Percentiles rank a stretch among this genome's conserved stretches.
Conservation (phyloP, 2,797 vertebrate species). For the Kryptopterus vitreolus region DNA sequence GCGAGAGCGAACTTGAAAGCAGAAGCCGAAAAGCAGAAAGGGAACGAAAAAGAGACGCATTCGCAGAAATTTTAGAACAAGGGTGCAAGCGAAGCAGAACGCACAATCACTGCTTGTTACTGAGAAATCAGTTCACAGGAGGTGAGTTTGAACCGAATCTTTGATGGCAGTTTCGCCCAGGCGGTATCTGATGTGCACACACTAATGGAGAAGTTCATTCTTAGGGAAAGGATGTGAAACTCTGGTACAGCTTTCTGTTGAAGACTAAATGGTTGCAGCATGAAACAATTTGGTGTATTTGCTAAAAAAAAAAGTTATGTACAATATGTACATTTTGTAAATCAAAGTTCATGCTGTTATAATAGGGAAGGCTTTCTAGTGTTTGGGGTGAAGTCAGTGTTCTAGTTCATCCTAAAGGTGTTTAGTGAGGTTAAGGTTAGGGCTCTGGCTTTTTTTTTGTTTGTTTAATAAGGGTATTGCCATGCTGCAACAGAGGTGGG, state of each 20-base stretch:
- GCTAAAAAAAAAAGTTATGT: not conserved
- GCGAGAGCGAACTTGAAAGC: slow-evolving; percentile 33
- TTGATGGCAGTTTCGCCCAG: slow-evolving; percentile 10
- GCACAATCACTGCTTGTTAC: slow-evolving; percentile 38
- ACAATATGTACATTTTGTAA: too few relatives aligned
- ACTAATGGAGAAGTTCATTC: not conserved
- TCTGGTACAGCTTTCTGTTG: not conserved
- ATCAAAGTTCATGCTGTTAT: too few relatives aligned
- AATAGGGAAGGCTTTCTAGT: not conserved
- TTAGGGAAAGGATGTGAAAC: not conserved
- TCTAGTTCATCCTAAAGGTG: not conserved
- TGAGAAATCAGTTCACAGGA: slow-evolving; percentile 27
- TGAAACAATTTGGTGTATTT: not conserved
- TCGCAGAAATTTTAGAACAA: slow-evolving; percentile 45
- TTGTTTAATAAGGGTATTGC: too few relatives aligned
- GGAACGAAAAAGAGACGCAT: slow-evolving; percentile 35
- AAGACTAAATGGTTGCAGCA: not conserved
- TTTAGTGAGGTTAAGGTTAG: not conserved
- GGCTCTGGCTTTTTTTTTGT: too few relatives aligned
- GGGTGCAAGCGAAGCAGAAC: slow-evolving; percentile 46
- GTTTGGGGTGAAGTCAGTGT: not conserved
- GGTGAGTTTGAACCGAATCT: slow-evolving; percentile 19
- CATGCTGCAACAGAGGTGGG: too few relatives aligned
- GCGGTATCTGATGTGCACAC: not conserved
- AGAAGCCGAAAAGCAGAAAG: slow-evolving; percentile 36